phyloP scores from a whole-genome alignment of 2,888 invertebrate genomes.

The Clusia tigrina region DNA sequence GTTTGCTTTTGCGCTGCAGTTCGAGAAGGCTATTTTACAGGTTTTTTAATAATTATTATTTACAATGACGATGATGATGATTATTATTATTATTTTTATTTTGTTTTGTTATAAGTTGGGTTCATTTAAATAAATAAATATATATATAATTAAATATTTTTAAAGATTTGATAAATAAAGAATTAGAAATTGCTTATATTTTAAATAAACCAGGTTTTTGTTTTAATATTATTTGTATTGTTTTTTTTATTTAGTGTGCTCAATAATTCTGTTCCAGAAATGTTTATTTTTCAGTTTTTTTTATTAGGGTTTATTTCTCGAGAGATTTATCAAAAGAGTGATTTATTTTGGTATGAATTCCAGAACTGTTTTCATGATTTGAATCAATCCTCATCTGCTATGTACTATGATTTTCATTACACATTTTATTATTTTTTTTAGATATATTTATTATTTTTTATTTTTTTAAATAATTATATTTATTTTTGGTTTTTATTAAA shows the following conservation, averaged over 20 bases:
- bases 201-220: conserved; percentile 9
- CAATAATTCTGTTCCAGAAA: neutral
- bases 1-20: conserved; percentile 39
- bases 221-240: conserved; percentile 11
- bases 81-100: conserved; percentile 42
- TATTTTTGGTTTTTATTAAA: too few species aligned
- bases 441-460: too few species aligned
- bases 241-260: conserved; percentile 6
- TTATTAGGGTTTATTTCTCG: too few species aligned
- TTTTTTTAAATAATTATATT: too few species aligned
- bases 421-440: too few species aligned
- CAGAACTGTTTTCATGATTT: too few species aligned
- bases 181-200: conserved; percentile 20
- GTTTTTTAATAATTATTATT: conserved; percentile 47
- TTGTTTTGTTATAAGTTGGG: conserved; percentile 52
- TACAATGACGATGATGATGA: conserved; percentile 21
- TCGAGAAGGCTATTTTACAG: conserved; percentile 56
- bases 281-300: too few species aligned
- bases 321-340: too few species aligned
- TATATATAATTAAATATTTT: conserved; percentile 30
- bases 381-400: too few species aligned
- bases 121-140: conserved; percentile 48
- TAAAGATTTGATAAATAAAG: conserved; percentile 40
- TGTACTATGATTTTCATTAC: too few species aligned
- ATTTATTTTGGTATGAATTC: too few species aligned